Evolutionary conservation across 2,888 invertebrate genomes (phyloP), one percentile per base, ranked within the genome.

Genomic region (Apotomis betuletana): DNA sequence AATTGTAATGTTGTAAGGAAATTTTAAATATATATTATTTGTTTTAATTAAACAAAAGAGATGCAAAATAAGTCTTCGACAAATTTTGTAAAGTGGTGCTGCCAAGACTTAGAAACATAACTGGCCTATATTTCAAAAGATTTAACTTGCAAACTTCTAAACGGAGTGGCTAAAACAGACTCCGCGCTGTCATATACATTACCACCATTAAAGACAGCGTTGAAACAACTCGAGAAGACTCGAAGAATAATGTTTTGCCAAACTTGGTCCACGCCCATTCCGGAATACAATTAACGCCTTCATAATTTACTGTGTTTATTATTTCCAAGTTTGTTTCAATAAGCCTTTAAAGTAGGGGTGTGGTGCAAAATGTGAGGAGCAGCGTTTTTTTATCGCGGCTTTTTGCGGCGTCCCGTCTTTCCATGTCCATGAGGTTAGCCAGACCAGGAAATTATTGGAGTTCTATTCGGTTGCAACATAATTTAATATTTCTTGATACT

Each of bases 281-380:
- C 78, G 77, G 76, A 82, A 85, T 82, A 80, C 83, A 85, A 84
- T 85, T 83, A 83, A 75, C 78, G 77, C 77, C 67, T 72, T 81
- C 81, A 77, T 85, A 80, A 84, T 81, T 85, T 80, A 78, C 74
- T 76, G 74, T 85, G 84, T 85, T 84, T 85, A 81, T 80, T 80
- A 84, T 85, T 83, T 82, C 79, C 77, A 79, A 85, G 80, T 85
- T 84, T 80, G 81, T 81, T 84, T 80, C 81, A 78, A 81, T 82
- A 85, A 80, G 81, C 78, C 74, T 62, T 51, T 67, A 63, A 62
- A 58, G 70, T 67, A 9, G 59, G 61, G 10, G 67, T 57, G 27
- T 57, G 65, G 69, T 51, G 5, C 44, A 51, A 27, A 49, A 6
- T n/a, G 5, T 5, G 8, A 44, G 54, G 15, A n/a, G 15, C 0